Evolutionary conservation across 2,113 vertebrate genomes (phyloP), one percentile per base, ranked within the genome.

Genomic region (Opisthocomus hoazin): DNA sequence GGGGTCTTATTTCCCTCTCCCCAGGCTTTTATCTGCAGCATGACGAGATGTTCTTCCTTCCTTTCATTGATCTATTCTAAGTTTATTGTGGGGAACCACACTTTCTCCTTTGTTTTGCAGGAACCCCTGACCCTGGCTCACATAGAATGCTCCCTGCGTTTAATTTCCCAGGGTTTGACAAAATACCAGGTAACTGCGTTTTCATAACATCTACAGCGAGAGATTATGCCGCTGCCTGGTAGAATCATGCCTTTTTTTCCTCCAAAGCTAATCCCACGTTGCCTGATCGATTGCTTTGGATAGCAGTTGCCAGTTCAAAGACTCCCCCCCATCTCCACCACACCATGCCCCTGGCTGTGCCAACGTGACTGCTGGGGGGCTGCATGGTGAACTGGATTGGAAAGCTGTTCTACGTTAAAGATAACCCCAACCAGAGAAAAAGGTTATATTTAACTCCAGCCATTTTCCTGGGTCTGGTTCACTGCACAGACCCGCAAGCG

Each of bases 361-460:
- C 24, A 27, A 51, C 0, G 0, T 53, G 74, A 64, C 94, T 50
- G 36, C 10, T 37, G 37, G 81, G 81, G 61, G 74, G 74, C 91
- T 69, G 84, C 1, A 22, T 85, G 95, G 84, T 85, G 95, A 96
- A 94, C 65, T 92, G 89, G 82, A 96, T 84, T 0, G 2, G 84
- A 94, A 97, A 96, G 78, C 84, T 76, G 93, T 96, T 91, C 89
- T 37, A 56, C 0, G 57, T 89, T 95, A 96, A 97, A 96, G 95
- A 96, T 89, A 97, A 96, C 89, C 48, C 64, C 0, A 18, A 87
- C 91, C 87, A 91, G 89, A 96, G 93, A 95, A 95, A 96, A 96
- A 93, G 93, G 94, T 94, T 96, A 89, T 94, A 93, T 97, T 94
- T 96, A 96, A 96, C 96, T 96, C 89, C 65, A 85, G 93, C 57